phyloP scores from a whole-genome alignment of 2,888 invertebrate genomes.

The Epinotia demarniana region DNA sequence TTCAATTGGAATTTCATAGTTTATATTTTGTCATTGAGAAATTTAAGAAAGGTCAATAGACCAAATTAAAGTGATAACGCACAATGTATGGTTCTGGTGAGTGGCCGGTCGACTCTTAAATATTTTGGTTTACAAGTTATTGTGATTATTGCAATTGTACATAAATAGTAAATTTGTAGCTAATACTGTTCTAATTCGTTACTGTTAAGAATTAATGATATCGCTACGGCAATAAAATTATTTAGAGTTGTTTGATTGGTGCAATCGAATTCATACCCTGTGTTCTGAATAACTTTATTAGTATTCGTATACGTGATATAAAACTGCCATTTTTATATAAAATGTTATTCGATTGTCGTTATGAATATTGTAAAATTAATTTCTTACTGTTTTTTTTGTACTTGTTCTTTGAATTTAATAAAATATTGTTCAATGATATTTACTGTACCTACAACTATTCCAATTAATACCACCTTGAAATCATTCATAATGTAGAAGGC shows the following conservation, averaged over 20 bases:
- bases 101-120: conserved; percentile 65
- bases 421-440: conserved; percentile 42
- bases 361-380: conserved; percentile 34
- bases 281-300: conserved; percentile 65
- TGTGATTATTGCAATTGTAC: conserved; percentile 62
- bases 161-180: conserved; percentile 58
- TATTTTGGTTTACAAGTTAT: conserved; percentile 58
- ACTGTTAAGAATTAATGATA: conserved; percentile 51
- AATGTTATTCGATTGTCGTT: conserved; percentile 61
- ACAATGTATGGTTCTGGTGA: conserved; percentile 59
- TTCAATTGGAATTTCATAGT: no score
- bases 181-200: conserved; percentile 57
- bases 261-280: conserved; percentile 57
- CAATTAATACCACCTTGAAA: conserved; percentile 29
- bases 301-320: conserved; percentile 78
- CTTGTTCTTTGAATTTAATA: conserved; percentile 45
- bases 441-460: conserved; percentile 45
- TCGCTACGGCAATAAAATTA: conserved; percentile 71
- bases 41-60: background rate
- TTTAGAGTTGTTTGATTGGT: conserved; percentile 54
- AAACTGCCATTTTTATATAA: conserved; percentile 79
- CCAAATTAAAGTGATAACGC: conserved; percentile 54
- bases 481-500: conserved; percentile 53
- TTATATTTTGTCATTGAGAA: background rate
- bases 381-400: conserved; percentile 34